A percentile compares a stretch with the other conserved stretches of the same genome.
These are phyloP conservation scores for Bombyx mandarina DNA, from an alignment of 1,140 invertebrate genomes.

Conservation along the genomic window DNA sequence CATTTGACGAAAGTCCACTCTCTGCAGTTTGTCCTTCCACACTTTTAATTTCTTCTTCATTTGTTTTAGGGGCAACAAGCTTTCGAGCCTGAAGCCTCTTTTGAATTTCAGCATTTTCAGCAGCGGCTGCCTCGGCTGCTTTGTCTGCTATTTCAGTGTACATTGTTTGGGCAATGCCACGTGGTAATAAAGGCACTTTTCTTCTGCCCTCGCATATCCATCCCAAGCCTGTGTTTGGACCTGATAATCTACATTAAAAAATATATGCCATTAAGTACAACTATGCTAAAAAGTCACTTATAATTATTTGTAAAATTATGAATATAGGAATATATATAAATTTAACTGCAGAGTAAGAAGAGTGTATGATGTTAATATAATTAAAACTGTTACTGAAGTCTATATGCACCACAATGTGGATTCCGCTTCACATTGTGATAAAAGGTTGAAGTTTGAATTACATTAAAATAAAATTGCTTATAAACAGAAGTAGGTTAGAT, in stretches of 20 bases:
- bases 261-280: no score
- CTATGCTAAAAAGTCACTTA: no score
- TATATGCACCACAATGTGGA: no score
- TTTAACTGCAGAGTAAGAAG: no score
- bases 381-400: no score
- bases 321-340: no score
- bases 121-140: slow-evolving; percentile 64
- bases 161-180: slow-evolving; percentile 85
- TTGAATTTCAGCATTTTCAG: slow-evolving; percentile 56
- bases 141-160: slow-evolving; percentile 88
- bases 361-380: no score
- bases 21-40: slow-evolving; percentile 44
- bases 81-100: slow-evolving; percentile 52
- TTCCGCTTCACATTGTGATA: no score
- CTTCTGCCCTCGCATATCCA: slow-evolving; percentile 90
- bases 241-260: slow-evolving; percentile 75
- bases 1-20: slow-evolving; percentile 28
- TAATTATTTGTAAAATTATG: no score
- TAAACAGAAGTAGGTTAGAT: no score
- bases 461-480: no score
- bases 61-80: slow-evolving; percentile 36
- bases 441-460: no score
- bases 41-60: slow-evolving; percentile 45
- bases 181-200: slow-evolving; percentile 83
- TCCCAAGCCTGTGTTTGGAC: slow-evolving; percentile 83